Percentiles rank a stretch among this genome's conserved stretches.
Conservation (phyloP, 2,113 vertebrate species). For the Semicossyphus pulcher region DNA sequence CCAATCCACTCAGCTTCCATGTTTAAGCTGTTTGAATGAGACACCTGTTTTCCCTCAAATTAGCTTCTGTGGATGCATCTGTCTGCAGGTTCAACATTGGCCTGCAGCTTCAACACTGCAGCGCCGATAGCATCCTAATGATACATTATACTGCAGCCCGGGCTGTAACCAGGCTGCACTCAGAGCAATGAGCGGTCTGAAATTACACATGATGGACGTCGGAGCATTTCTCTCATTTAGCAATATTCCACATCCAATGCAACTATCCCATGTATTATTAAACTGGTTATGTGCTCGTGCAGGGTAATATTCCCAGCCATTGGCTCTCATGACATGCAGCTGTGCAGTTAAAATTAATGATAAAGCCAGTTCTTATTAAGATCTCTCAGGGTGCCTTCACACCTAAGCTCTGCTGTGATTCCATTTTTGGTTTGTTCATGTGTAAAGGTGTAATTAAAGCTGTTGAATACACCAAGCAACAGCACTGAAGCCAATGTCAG, state of each 20-base stretch:
- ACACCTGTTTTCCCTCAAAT: constrained; percentile 56
- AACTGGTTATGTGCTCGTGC: neutral
- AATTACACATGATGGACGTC: constrained; percentile 32
- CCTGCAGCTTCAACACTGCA: neutral
- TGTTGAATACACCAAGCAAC: neutral
- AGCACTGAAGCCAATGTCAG: neutral
- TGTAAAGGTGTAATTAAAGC: neutral
- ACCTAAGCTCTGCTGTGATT: neutral
- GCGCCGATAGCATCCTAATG: constrained; percentile 32
- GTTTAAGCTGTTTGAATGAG: constrained; percentile 44
- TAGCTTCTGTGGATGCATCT: constrained; percentile 29
- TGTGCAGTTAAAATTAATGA: constrained; percentile 1
- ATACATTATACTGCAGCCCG: constrained; percentile 4
- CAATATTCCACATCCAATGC: neutral
- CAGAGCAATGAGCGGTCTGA: neutral
- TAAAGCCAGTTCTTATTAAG: neutral
- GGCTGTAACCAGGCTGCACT: constrained; percentile 22
- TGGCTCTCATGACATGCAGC: constrained; percentile 8
- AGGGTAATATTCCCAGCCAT: neutral
- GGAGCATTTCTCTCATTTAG: constrained; percentile 16
- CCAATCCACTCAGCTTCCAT: constrained; percentile 34
- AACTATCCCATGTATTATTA: constrained; percentile 28
- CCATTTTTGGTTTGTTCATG: neutral
- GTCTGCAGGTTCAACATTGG: neutral
- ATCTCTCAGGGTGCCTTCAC: constrained; percentile 6